phyloP scores from a whole-genome alignment of 2,888 invertebrate genomes.

The Mesorhabditis spiculigera region DNA sequence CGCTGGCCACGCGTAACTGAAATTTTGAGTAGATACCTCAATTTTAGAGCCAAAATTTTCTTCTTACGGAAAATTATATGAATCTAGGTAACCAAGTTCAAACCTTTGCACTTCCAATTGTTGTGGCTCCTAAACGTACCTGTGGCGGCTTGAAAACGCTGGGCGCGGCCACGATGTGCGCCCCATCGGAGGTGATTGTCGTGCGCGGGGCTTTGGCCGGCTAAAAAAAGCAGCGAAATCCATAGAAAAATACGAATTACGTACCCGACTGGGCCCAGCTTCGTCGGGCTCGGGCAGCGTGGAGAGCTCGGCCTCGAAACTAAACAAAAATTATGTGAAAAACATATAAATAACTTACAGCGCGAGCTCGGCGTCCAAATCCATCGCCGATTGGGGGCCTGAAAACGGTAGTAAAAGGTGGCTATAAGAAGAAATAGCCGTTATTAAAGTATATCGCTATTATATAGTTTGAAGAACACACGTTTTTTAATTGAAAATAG shows the following conservation, averaged over 20 bases:
- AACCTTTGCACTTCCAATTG: too few species aligned
- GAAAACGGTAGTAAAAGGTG: too few species aligned
- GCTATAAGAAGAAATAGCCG: too few species aligned
- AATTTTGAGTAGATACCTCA: conserved; percentile 6
- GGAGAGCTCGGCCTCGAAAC: conserved; percentile 36
- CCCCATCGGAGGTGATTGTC: background rate
- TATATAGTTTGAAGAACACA: too few species aligned
- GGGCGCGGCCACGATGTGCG: conserved; percentile 14
- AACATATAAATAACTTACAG: conserved; percentile 28
- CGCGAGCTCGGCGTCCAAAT: conserved; percentile 41
- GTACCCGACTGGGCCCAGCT: conserved; percentile 6
- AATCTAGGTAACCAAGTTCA: background rate
- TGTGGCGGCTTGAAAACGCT: conserved; percentile 23
- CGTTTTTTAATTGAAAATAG: too few species aligned
- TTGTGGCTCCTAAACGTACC: conserved; percentile 8
- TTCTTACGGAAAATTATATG: background rate
- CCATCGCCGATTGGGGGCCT: background rate
- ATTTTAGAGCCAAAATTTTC: background rate
- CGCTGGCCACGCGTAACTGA: too few species aligned
- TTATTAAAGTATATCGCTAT: too few species aligned
- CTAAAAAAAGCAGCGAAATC: background rate
- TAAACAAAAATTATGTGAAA: conserved; percentile 11
- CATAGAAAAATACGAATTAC: conserved; percentile 11
- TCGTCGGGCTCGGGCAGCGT: conserved; percentile 19
- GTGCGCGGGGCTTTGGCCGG: background rate